Conservation (phyloP, 2,797 vertebrate genomes). For the Sylvia borin region DNA sequence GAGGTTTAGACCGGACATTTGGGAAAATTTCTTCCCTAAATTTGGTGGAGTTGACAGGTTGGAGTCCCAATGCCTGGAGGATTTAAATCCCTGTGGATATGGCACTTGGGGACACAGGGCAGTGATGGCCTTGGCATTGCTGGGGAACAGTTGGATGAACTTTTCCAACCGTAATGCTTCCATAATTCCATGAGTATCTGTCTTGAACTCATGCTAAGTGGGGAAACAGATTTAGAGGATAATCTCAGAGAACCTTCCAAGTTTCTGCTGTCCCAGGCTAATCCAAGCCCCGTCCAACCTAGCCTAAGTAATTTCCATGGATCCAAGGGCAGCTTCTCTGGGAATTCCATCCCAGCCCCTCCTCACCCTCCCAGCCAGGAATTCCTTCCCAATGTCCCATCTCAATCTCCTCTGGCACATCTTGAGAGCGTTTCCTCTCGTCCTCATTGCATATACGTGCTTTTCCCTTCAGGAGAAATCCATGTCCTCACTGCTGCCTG, state of each 20-base stretch:
- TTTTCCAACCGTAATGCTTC: background rate
- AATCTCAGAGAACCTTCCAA: background rate
- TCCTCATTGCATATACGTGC: fast-evolving
- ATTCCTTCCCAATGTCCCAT: background rate
- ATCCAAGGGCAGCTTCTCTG: background rate
- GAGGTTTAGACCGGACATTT: background rate
- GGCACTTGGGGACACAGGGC: background rate
- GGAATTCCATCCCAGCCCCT: fast-evolving
- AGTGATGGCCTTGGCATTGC: background rate
- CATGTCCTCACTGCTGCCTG: fast-evolving
- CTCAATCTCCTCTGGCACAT: background rate
- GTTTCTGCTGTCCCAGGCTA: fast-evolving
- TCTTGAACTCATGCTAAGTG: no score
- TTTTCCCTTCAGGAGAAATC: background rate
- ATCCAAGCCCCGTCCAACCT: background rate
- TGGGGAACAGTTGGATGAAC: fast-evolving
- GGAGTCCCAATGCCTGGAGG: fast-evolving
- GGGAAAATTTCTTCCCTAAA: background rate
- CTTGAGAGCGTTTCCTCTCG: fast-evolving
- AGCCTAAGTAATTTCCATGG: fast-evolving
- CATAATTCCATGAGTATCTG: background rate
- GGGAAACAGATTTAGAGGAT: fast-evolving
- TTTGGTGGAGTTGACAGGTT: background rate
- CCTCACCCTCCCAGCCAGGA: background rate
- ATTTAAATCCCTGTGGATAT: background rate